Evolutionary conservation across 2,113 vertebrate species (phyloP), one percentile per base, ranked within the genome.

Genomic region (Rutilus rutilus): DNA sequence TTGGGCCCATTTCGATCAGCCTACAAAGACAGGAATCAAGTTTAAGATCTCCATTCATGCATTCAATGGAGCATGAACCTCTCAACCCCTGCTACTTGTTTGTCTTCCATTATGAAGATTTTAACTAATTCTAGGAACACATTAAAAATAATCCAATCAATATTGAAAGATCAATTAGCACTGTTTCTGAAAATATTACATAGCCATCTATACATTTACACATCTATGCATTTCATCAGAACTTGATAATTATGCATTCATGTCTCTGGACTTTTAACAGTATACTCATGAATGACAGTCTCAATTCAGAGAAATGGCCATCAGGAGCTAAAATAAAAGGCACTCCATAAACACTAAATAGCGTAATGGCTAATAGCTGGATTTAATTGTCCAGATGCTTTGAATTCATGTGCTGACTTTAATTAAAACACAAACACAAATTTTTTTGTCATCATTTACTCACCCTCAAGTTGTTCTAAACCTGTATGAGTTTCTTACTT

Each of bases 1-100:
- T 95, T 93, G 3, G 97, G 97, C 33, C 95, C 96, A 39, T 93
- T 93, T 83, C 91, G 91, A 90, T 98, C 95, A 52, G 97, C 97
- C 98, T 99, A 90, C 78, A 60, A 15, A 87, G 57, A 92, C 33
- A 87, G 5, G 0, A 12, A 39, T 21, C 47, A 54, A 59, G 15
- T 1, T 4, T 6, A 57, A 21, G 15, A 36, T 69, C 12, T n/a
- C 15, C n/a, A 50, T 33, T 82, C 39, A 45, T 23, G 1, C 9
- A 42, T 42, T 42, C 42, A 42, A 42, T 42, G 42, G 27, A 19
- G 27, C 30, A 23, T 3, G 25, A 59, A 59, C 42, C 42, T 75
- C 67, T 78, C 11, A 79, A 60, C 0, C 2, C 12, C 21, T 60
- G 12, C 3, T 39, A 27, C 19, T 15, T 36, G 19, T 39, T 42